Evolutionary conservation across 2,888 invertebrate genomes (phyloP).

Genomic region (Tenthredo notha): DNA sequence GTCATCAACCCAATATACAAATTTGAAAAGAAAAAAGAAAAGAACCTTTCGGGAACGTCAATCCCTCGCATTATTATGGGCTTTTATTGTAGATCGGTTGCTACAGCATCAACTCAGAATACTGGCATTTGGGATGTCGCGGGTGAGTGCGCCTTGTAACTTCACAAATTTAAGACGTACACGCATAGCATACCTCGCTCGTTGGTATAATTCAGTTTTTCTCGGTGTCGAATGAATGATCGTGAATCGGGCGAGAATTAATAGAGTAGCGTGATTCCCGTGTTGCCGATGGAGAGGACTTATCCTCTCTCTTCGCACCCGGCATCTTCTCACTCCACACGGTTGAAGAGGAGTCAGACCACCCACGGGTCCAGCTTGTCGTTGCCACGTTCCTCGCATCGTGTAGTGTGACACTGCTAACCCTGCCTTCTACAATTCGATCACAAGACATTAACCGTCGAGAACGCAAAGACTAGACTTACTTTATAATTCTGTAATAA

Average conservation of each 20-base stretch:
- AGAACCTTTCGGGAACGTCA: not conserved
- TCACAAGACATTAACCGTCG: constrained; percentile 7
- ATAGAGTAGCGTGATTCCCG: constrained; percentile 54
- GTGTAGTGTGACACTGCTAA: constrained; percentile 54
- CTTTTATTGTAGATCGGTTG: not conserved
- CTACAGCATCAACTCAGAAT: not conserved
- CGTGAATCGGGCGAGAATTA: constrained; percentile 53
- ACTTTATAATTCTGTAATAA: not conserved
- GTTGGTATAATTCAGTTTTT: constrained; percentile 31
- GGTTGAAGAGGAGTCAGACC: constrained; percentile 51
- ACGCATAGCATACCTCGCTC: not conserved
- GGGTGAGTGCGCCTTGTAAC: constrained; percentile 36
- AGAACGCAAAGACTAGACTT: not conserved
- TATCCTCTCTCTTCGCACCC: not conserved
- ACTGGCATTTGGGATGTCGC: constrained; percentile 23
- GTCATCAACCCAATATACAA: not conserved
- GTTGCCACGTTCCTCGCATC: constrained; percentile 49
- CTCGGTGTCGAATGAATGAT: constrained; percentile 47
- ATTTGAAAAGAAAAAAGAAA: not conserved
- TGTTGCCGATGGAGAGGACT: constrained; percentile 50
- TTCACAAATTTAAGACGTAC: constrained; percentile 16
- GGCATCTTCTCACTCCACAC: constrained; percentile 29
- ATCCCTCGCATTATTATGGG: not conserved
- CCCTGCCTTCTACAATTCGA: constrained; percentile 29
- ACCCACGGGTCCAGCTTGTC: constrained; percentile 50